phyloP scores from a whole-genome alignment of 2,888 invertebrate species.

The Macrostomum cliftonense region DNA sequence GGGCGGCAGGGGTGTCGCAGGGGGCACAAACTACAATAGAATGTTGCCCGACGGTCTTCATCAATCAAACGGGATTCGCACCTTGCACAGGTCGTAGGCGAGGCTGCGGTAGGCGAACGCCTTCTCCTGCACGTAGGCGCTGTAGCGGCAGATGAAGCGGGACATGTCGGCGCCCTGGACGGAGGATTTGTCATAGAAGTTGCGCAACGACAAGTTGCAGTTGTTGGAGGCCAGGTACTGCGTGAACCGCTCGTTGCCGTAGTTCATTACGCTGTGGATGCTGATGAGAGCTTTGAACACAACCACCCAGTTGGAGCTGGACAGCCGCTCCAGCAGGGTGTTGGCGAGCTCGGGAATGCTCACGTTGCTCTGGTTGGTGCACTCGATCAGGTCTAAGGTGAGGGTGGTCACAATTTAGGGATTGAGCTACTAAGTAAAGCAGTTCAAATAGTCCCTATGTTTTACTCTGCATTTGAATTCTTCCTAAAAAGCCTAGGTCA shows the following conservation, averaged over 20 bases:
- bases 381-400: conserved; percentile 98
- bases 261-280: conserved; percentile 94
- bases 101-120: conserved; percentile 91
- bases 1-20: too few species aligned
- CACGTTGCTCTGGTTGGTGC: conserved; percentile 98
- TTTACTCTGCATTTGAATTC: too few species aligned
- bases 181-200: conserved; percentile 88
- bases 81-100: conserved; percentile 99
- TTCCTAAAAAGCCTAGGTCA: too few species aligned
- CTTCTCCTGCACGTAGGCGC: conserved; percentile 97
- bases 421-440: too few species aligned
- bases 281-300: conserved; percentile 94
- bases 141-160: conserved; percentile 90
- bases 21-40: too few species aligned
- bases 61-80: conserved; percentile 29
- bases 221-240: conserved; percentile 98
- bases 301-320: conserved; percentile 93
- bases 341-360: conserved; percentile 97
- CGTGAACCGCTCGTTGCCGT: conserved; percentile 99
- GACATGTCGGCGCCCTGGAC: conserved; percentile 99
- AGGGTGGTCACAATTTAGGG: background rate
- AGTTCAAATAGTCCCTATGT: too few species aligned
- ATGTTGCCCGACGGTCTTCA: too few species aligned
- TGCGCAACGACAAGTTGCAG: conserved; percentile 90
- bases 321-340: conserved; percentile 85